Conservation (phyloP, 2,888 invertebrate species). For the Mimumesa dahlbomi region DNA sequence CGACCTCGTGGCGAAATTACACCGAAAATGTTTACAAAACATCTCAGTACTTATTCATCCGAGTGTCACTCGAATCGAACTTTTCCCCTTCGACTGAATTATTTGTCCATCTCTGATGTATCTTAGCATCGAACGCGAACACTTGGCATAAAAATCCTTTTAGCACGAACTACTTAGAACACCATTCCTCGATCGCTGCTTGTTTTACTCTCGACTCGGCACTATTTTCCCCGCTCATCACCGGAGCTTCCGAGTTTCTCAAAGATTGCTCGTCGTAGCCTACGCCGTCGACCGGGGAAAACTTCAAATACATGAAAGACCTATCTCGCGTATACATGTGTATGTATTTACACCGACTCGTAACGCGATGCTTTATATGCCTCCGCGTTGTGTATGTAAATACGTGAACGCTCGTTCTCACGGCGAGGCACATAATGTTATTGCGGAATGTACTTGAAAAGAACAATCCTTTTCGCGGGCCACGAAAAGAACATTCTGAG, state of each 20-base stretch:
- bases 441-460: background rate
- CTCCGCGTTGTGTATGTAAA: background rate
- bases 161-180: too few relatives aligned
- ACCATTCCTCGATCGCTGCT: background rate
- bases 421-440: background rate
- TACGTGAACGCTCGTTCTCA: background rate
- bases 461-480: background rate
- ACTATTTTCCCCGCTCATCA: background rate
- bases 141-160: too few relatives aligned
- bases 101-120: too few relatives aligned
- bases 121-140: too few relatives aligned
- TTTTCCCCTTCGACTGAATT: too few relatives aligned
- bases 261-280: too few relatives aligned
- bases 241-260: background rate
- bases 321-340: background rate
- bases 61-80: too few relatives aligned
- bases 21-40: too few relatives aligned
- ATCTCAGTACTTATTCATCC: too few relatives aligned
- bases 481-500: background rate
- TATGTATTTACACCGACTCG: background rate
- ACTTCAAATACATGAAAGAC: background rate
- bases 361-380: background rate
- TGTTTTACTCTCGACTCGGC: background rate
- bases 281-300: too few relatives aligned
- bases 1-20: too few relatives aligned